Evolutionary conservation across 2,113 vertebrate species (phyloP).

Genomic region (Rhadina sibilatrix): DNA sequence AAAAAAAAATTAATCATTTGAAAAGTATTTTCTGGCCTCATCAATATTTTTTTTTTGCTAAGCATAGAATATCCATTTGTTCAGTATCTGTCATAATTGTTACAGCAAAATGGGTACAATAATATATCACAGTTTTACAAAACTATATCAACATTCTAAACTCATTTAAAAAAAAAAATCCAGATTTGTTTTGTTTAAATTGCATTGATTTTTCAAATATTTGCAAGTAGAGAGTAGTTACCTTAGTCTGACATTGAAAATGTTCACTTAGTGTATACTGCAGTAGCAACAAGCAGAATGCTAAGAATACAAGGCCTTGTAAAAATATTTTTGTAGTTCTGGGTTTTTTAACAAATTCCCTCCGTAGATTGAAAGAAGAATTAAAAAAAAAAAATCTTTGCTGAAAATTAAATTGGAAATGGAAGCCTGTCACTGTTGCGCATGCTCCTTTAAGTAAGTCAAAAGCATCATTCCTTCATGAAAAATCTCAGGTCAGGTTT

Average conservation of each 20-base stretch:
- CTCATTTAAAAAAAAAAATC: rapidly evolving
- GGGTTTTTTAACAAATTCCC: neutral
- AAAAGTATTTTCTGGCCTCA: neutral
- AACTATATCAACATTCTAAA: neutral
- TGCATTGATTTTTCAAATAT: neutral
- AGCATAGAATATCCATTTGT: neutral
- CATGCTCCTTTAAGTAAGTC: neutral
- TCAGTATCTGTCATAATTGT: neutral
- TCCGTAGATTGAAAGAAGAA: neutral
- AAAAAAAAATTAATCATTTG: neutral
- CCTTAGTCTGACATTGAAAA: neutral
- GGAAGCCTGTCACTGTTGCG: no score
- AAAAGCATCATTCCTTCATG: rapidly evolving
- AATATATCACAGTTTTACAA: neutral
- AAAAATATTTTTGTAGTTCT: neutral
- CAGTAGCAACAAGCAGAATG: neutral
- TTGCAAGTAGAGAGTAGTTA: neutral
- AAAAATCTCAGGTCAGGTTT: neutral
- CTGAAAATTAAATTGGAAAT: neutral
- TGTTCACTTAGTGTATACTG: neutral
- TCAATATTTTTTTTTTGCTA: neutral
- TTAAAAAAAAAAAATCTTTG: neutral
- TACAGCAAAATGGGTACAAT: neutral
- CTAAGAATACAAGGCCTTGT: neutral
- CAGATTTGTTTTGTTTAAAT: neutral